Conservation (phyloP, 2,888 invertebrate species). For the Drosophila koepferae region DNA sequence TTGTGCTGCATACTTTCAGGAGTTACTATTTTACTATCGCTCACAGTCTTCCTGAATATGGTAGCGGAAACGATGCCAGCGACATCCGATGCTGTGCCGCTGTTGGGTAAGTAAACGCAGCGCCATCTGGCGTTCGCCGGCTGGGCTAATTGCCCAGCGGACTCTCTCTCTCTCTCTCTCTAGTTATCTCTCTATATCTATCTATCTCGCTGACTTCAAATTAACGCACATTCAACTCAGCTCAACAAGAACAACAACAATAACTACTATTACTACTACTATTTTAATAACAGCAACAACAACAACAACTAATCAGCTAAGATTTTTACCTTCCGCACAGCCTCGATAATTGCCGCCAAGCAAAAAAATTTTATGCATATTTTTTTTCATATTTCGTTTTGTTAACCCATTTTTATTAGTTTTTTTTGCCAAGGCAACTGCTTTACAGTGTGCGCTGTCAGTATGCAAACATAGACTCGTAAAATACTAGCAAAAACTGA, state of each 20-base stretch:
- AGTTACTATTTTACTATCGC: conserved; percentile 98
- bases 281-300: conserved; percentile 11
- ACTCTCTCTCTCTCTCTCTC: not conserved
- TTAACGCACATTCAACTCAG: conserved; percentile 52
- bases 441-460: conserved; percentile 7
- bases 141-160: conserved; percentile 14
- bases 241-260: conserved; percentile 18
- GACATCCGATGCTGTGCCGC: conserved; percentile 96
- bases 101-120: conserved; percentile 88
- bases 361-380: not conserved
- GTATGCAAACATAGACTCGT: not conserved
- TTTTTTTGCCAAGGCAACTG: conserved; percentile 14
- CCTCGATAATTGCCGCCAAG: conserved; percentile 36
- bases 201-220: conserved; percentile 10
- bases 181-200: not conserved
- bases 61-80: conserved; percentile 99
- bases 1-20: conserved; percentile 87
- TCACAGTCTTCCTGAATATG: conserved; percentile 99
- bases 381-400: not conserved
- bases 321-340: conserved; percentile 66
- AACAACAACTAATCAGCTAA: conserved; percentile 59
- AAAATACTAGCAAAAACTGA: not conserved
- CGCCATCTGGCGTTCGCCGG: conserved; percentile 24
- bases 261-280: conserved; percentile 25
- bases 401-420: conserved; percentile 2